These are phyloP conservation scores for Neoascia interrupta DNA, from an alignment of 2,888 invertebrate genomes.

Conservation along the genomic window DNA sequence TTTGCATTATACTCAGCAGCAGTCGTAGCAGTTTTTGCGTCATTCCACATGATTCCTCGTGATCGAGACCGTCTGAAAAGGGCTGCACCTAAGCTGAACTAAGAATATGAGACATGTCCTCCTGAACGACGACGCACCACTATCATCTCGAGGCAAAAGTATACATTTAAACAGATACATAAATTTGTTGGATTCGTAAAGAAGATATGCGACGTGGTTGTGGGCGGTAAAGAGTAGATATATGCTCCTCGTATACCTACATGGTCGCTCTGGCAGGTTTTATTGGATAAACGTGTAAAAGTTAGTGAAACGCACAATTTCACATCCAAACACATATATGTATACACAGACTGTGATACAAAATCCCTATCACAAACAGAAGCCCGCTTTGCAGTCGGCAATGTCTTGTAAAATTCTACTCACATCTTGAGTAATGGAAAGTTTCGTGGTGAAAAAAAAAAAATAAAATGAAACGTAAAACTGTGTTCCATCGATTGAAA, in stretches of 20 bases:
- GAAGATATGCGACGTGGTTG: conserved; percentile 2
- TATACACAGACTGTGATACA: conserved; percentile 17
- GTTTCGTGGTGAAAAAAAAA: conserved; percentile 20
- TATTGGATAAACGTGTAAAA: conserved; percentile 70
- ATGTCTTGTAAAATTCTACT: conserved; percentile 44
- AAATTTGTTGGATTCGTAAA: conserved; percentile 40
- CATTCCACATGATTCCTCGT: conserved; percentile 56
- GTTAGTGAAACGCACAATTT: conserved; percentile 65
- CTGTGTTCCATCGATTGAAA: conserved; percentile 53
- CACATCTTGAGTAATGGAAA: conserved; percentile 47
- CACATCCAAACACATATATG: conserved; percentile 12
- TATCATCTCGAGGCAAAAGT: conserved; percentile 30
- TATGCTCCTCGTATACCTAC: too few relatives aligned
- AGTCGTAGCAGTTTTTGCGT: conserved; percentile 44
- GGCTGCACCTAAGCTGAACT: conserved; percentile 44
- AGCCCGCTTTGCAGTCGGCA: background rate
- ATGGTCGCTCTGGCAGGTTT: conserved; percentile 66
- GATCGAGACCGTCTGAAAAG: conserved; percentile 20
- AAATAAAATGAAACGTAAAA: conserved; percentile 14
- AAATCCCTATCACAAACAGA: conserved; percentile 42
- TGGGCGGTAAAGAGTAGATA: conserved; percentile 20
- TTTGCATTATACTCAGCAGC: conserved; percentile 65
- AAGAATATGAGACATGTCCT: conserved; percentile 60
- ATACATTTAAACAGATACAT: conserved; percentile 1
- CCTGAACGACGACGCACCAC: conserved; percentile 41